Conservation (phyloP, 2,113 vertebrate genomes). For the Uropsilus gracilis region DNA sequence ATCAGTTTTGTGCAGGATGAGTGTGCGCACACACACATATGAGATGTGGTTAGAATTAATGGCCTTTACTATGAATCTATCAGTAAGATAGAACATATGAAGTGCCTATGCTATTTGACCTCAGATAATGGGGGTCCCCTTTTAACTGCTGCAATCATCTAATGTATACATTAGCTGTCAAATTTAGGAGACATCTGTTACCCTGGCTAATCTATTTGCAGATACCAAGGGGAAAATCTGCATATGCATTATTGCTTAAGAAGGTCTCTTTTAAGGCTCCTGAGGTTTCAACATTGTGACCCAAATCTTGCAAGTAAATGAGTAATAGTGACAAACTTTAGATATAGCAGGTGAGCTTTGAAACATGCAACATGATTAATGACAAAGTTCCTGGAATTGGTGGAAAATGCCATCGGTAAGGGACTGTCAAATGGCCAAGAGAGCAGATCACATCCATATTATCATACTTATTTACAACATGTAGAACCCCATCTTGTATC, state of each 20-base stretch:
- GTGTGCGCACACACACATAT: not conserved
- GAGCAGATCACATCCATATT: not conserved
- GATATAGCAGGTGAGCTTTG: constrained; percentile 34
- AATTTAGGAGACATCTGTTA: constrained; percentile 57
- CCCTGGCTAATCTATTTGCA: constrained; percentile 53
- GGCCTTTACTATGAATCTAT: not conserved
- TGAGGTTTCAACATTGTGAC: constrained; percentile 70
- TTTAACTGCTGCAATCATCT: not conserved
- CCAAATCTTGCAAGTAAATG: constrained; percentile 74
- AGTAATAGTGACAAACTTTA: constrained; percentile 61
- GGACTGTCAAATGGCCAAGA: not conserved
- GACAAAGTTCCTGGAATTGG: not conserved
- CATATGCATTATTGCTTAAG: constrained; percentile 55
- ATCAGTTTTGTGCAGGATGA: not conserved
- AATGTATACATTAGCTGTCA: constrained; percentile 31
- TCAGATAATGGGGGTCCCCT: not conserved
- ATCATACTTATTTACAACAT: not conserved
- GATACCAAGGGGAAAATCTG: constrained; percentile 32
- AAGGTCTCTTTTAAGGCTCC: constrained; percentile 69
- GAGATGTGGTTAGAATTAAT: not conserved
- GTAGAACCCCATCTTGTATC: not conserved
- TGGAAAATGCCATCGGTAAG: not conserved
- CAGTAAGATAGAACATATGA: not conserved
- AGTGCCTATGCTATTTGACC: not conserved
- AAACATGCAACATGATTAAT: constrained; percentile 53